Evolutionary conservation across 2,888 invertebrate species (phyloP).

Genomic region (Netelia virgata): DNA sequence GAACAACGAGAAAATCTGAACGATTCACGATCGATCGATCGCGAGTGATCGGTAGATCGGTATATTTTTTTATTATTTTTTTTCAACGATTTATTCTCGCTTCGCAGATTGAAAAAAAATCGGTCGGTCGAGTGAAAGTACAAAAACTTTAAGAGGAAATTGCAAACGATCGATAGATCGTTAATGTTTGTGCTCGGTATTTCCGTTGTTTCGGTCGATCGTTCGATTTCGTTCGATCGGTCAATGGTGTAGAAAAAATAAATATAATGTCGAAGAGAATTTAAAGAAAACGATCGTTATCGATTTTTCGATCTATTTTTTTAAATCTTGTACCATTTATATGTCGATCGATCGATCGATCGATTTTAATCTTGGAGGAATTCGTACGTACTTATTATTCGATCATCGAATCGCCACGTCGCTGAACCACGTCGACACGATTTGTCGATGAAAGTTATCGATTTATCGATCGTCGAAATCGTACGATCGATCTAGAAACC

Average conservation of each 20-base stretch:
- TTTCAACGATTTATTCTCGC: neutral
- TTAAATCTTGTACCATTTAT: neutral
- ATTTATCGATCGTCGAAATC: neutral
- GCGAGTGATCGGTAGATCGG: neutral
- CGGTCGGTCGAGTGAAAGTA: neutral
- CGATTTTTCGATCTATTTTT: constrained; percentile 8
- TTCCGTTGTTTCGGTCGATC: neutral
- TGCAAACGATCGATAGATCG: neutral
- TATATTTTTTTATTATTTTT: neutral
- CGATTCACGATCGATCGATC: neutral
- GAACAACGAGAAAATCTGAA: neutral
- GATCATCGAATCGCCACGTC: no score
- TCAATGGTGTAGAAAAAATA: no score
- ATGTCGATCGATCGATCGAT: neutral
- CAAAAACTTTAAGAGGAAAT: neutral
- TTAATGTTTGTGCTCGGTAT: neutral
- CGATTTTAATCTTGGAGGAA: no score
- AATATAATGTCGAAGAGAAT: no score
- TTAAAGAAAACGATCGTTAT: neutral
- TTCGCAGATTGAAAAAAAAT: neutral
- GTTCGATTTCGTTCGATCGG: no score
- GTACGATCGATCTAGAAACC: neutral
- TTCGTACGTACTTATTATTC: no score
- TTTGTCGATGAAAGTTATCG: neutral
- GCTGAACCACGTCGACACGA: no score